Evolutionary conservation across 2,797 vertebrate genomes (phyloP).

Genomic region (Gila robusta): DNA sequence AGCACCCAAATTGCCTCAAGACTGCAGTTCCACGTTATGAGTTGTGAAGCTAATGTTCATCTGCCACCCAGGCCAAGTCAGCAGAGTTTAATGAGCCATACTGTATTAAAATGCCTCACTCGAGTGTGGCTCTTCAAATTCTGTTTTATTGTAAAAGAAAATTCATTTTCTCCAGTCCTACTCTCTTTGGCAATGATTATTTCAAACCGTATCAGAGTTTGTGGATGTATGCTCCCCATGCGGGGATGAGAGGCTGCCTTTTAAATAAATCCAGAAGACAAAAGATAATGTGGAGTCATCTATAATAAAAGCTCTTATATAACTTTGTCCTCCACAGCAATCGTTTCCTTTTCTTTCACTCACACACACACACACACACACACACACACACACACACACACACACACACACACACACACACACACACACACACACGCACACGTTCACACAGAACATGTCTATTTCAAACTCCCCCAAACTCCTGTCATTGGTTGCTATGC

Average conservation of each 20-base stretch:
- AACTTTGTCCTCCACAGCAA: slow-evolving; percentile 17
- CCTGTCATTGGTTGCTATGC: background rate
- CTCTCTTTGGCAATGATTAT: slow-evolving; percentile 45
- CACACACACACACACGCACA: background rate
- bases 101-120: slow-evolving; percentile 69
- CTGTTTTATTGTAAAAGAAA: slow-evolving; percentile 67
- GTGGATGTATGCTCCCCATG: slow-evolving; percentile 25
- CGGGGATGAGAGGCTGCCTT: slow-evolving; percentile 36
- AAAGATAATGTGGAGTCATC: slow-evolving; percentile 41
- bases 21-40: slow-evolving; percentile 72
- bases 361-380: background rate
- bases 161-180: slow-evolving; percentile 56
- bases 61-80: slow-evolving; percentile 75
- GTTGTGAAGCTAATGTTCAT: slow-evolving; percentile 85
- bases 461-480: background rate
- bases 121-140: slow-evolving; percentile 56
- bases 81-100: slow-evolving; percentile 73
- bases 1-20: slow-evolving; percentile 48
- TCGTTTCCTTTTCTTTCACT: slow-evolving; percentile 6
- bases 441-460: background rate
- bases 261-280: slow-evolving; percentile 51
- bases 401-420: no score
- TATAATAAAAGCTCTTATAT: slow-evolving; percentile 48
- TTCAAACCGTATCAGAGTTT: slow-evolving; percentile 47
- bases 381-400: no score